Conservation (phyloP, 2,888 invertebrate genomes). For the Shargacucullia verbasci region DNA sequence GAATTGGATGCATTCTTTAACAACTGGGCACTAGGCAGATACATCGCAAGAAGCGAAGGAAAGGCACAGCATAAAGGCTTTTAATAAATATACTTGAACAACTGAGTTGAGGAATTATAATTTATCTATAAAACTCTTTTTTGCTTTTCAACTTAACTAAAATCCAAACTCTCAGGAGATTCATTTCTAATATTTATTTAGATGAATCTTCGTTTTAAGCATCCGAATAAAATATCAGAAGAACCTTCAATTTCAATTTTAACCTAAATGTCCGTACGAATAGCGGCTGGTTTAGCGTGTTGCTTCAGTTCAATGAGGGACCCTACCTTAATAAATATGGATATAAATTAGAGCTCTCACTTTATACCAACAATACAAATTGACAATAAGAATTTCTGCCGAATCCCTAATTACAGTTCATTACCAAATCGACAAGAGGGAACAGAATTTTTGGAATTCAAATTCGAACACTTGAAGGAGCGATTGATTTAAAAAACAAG, state of each 20-base stretch:
- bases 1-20: too few relatives aligned
- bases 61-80: too few relatives aligned
- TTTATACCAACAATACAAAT: conserved; percentile 66
- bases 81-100: too few relatives aligned
- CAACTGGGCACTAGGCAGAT: too few relatives aligned
- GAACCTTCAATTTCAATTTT: conserved; percentile 65
- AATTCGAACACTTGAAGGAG: conserved; percentile 26
- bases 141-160: conserved; percentile 54
- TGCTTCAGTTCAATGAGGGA: conserved; percentile 52
- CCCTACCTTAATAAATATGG: conserved; percentile 72
- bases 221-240: conserved; percentile 70
- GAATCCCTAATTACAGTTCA: conserved; percentile 59
- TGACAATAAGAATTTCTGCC: conserved; percentile 61
- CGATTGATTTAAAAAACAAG: too few relatives aligned
- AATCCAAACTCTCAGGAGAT: conserved; percentile 65
- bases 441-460: conserved; percentile 40
- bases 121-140: conserved; percentile 39
- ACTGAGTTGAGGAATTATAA: conserved; percentile 16
- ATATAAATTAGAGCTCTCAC: conserved; percentile 67
- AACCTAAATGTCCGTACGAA: conserved; percentile 66
- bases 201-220: conserved; percentile 69
- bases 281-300: conserved; percentile 65
- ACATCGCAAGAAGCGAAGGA: too few relatives aligned
- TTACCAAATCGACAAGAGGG: conserved; percentile 49
- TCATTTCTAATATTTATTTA: conserved; percentile 76